phyloP scores from a whole-genome alignment of 2,888 invertebrate genomes.

The Synanthedon formicaeformis region DNA sequence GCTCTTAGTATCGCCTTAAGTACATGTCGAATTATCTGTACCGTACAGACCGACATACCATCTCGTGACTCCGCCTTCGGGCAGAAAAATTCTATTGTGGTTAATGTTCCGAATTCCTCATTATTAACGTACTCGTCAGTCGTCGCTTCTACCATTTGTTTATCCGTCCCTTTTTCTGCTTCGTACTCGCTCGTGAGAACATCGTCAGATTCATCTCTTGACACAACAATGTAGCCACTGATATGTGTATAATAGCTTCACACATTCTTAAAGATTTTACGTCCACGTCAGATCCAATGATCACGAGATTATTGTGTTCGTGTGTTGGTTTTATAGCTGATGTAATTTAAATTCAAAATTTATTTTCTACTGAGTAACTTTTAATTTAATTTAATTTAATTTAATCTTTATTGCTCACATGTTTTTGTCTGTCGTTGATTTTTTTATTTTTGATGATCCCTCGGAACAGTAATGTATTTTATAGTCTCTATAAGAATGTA shows the following conservation, averaged over 20 bases:
- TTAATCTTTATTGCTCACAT: too few relatives aligned
- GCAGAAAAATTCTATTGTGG: slow-evolving; percentile 65
- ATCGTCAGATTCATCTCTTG: slow-evolving; percentile 22
- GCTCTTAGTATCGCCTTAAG: too few relatives aligned
- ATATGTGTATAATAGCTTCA: slow-evolving; percentile 6
- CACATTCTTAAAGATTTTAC: slow-evolving; percentile 40
- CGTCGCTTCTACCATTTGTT: slow-evolving; percentile 35
- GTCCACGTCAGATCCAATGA: slow-evolving; percentile 39
- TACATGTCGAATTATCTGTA: slow-evolving; percentile 37
- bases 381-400: too few relatives aligned
- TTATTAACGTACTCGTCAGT: slow-evolving; percentile 44
- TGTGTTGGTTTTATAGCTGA: too few relatives aligned
- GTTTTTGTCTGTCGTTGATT: too few relatives aligned
- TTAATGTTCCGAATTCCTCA: slow-evolving; percentile 60
- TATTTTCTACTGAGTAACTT: too few relatives aligned
- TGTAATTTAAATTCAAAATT: too few relatives aligned
- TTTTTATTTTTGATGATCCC: too few relatives aligned
- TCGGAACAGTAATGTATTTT: too few relatives aligned
- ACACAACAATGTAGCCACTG: slow-evolving; percentile 23
- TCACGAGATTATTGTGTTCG: background rate
- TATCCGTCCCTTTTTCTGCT: slow-evolving; percentile 32
- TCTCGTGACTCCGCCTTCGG: slow-evolving; percentile 52
- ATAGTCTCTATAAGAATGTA: too few relatives aligned
- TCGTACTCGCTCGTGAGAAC: slow-evolving; percentile 25
- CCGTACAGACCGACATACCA: slow-evolving; percentile 22